Base-by-base conservation (phyloP, 2,888 invertebrate genomes). In the Tiliacea citrago region DNA sequence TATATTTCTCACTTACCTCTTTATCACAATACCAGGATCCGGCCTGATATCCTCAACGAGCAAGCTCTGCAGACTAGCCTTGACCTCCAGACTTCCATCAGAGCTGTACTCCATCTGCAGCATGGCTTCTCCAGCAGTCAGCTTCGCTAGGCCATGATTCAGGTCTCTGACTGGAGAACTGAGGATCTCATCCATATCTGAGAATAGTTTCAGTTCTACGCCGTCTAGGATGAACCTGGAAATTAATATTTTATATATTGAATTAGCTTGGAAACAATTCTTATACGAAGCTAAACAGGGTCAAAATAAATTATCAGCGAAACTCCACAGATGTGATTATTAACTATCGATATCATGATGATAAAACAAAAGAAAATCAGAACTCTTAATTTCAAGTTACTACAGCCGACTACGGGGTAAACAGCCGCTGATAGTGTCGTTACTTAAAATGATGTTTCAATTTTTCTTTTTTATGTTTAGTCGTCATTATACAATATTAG, bases 141-240 rank as follows among this genome's bases (percentile, higher is more conserved):
- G 93, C 89, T 97, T 97, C 12, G 98, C 98, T 8, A 98, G 93
- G 0, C 98, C 98, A 79, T 97, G 98, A 91, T 97, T 98, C 82
- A 97, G 88, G 88, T 98, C 98, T 7, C 98, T 95, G 0, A 98
- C 97, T 0, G 98, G 98, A 0, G 98, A 98, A 89, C 98, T 98
- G 12, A 98, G 92, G 0, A 98, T 96, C 92, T 98, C 98, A 73
- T 98, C 98, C 84, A 97, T 97, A 89, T 98, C 98, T 35, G 97
- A 97, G 92, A 98, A 98, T 1, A 98, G 93, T 85, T 97, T 97
- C 3, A 98, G 86, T 84, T 97, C 97, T n/a, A 98, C 86, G 49
- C 98, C 98, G 82, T 98, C 98, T 45, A 98, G 92, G 0, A 97
- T 96, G 74, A 98, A 97, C 84, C 97, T 86, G 77, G 0, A 81